Evolutionary conservation across 92 coral and sea anemone genomes (phyloP), one percentile per base, ranked within the genome.

Genomic region (Bergia sp.): DNA sequence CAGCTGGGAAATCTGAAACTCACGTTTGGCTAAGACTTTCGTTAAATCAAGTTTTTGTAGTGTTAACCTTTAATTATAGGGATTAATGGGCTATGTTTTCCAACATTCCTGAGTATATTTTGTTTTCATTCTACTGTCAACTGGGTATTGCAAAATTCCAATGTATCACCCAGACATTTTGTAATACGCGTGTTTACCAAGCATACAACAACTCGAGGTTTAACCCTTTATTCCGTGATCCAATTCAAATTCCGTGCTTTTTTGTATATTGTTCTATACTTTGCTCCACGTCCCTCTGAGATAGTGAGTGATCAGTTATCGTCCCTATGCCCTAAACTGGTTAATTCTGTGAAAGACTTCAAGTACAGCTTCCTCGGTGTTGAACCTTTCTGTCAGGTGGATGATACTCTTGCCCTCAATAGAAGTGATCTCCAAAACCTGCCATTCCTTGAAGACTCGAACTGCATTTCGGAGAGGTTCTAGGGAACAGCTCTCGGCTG

Each of bases 401-500:
- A 96, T 43, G 37, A 80, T 43, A n/a, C 45, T 88, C 37, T 76
- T 86, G 37, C 77, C 77, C 9, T 89, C 91, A 6, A 44, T 42
- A 6, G 73, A 55, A 16, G 64, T 67, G 37, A 75, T 81, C 49
- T 90, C 92, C 47, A 96, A 81, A 18, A 96, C 94, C 80, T 41
- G 81, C 91, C 91, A 89, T 65, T 96, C 95, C 82, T 92, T 93
- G 88, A 96, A 95, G 50, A 93, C 80, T 41, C 96, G 94, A 20
- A 95, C 81, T 8, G 99, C 98, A 87, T 96, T 96, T 16, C 95
- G 92, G 20, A 93, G 87, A 1, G 98, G 94, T 53, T 92, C 98
- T 9, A 96, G 50, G 2, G 96, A 95, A 82, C 96, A 96, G 88
- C 95, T 96, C 84, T 96, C 99, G 58, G 95, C 99, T 96, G 86